phyloP scores from a whole-genome alignment of 2,113 vertebrate genomes.

The Channa argus region DNA sequence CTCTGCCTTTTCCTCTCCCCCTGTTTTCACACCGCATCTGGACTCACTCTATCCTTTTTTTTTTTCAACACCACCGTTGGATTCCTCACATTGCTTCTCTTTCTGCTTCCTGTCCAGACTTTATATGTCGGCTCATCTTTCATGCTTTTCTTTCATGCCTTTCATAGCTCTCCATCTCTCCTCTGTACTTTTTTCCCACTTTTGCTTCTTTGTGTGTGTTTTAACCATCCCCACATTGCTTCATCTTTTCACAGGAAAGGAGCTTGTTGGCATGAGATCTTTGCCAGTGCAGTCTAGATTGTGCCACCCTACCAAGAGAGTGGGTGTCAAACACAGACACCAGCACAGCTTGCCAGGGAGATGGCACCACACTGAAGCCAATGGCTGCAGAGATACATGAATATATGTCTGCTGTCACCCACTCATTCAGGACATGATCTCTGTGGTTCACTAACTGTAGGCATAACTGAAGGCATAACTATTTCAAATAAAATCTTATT shows the following conservation, averaged over 20 bases:
- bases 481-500: slow-evolving; percentile 23
- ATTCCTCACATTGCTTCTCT: slow-evolving; percentile 39
- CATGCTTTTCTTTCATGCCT: slow-evolving; percentile 45
- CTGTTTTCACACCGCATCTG: slow-evolving; percentile 69
- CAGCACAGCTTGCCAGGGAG: slow-evolving; percentile 63
- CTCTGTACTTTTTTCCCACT: slow-evolving; percentile 59
- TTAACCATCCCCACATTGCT: slow-evolving; percentile 57
- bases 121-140: slow-evolving; percentile 48
- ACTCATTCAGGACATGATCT: slow-evolving; percentile 43
- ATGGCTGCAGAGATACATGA: slow-evolving; percentile 69
- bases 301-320: slow-evolving; percentile 71
- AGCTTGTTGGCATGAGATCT: slow-evolving; percentile 65
- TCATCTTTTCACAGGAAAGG: slow-evolving; percentile 52
- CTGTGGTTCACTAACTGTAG: slow-evolving; percentile 43
- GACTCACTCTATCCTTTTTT: slow-evolving; percentile 48
- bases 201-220: slow-evolving; percentile 55
- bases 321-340: slow-evolving; percentile 78
- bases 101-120: slow-evolving; percentile 58
- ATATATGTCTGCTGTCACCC: slow-evolving; percentile 69
- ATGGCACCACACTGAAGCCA: slow-evolving; percentile 65
- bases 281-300: slow-evolving; percentile 64
- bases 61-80: slow-evolving; percentile 51
- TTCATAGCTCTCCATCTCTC: slow-evolving; percentile 64
- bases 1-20: slow-evolving; percentile 59
- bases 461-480: slow-evolving; percentile 27